Evolutionary conservation across 2,113 vertebrate species (phyloP), one percentile per base, ranked within the genome.

Genomic region (Saccopteryx bilineata): DNA sequence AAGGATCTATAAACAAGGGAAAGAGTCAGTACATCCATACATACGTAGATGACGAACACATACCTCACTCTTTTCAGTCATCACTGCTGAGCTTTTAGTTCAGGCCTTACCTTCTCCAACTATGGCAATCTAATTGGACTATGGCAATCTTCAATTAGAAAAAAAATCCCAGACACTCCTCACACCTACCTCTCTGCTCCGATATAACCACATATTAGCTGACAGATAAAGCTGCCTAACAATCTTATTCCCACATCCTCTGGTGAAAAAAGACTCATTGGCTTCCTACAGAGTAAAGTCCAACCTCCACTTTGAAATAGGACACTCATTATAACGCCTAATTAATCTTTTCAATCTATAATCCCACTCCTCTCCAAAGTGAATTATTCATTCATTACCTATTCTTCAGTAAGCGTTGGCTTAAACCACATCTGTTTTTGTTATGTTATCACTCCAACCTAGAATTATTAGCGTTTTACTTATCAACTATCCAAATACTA

Each of bases 231-330:
- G 24, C 28, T 56, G 9, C 10, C 18, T 78, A 89, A 65, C 86
- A 66, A 54, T 85, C 26, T 11, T 61, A 18, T 82, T 28, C 50
- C 8, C 85, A 5, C 19, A 82, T 81, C 24, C 2, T 66, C 56
- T 61, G 2, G 58, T 83, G 2, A 61, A 71, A 69, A 85, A 61
- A 54, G 9, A 33, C 15, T 60, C 17, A 72, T 19, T 94, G 50
- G 61, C 31, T 95, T 88, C 28, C 26, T 74, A 93, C 9, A 33
- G 13, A 83, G 58, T n/a, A 33, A 95, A 87, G 15, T 78, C 66
- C 15, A 93, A 93, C 66, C 63, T 61, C 54, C 54, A 90, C n/a
- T 90, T 83, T 87, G 50, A 14, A 90, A 84, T 33, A 92, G 33
- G 50, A 84, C 1, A 23, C 23, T 95, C 17, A 80, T 33, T 28